Evolutionary conservation across 2,888 invertebrate genomes (phyloP).

Genomic region (Chironomus tentans): DNA sequence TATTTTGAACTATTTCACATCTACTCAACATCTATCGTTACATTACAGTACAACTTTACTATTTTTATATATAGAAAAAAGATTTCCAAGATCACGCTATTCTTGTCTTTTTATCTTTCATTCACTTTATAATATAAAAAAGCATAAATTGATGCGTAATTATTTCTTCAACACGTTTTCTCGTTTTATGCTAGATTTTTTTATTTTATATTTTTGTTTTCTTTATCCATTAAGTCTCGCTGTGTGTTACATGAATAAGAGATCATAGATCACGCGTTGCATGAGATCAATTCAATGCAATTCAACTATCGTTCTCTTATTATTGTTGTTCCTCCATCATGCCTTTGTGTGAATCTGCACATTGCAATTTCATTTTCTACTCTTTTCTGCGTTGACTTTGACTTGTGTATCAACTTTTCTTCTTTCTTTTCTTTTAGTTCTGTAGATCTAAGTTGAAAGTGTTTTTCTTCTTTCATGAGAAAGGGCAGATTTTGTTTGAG

Average conservation of each 20-base stretch:
- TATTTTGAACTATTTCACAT: conserved; percentile 3
- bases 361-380: not conserved
- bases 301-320: not conserved
- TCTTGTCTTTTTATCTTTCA: conserved; percentile 19
- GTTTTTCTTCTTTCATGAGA: too few relatives aligned
- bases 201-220: too few relatives aligned
- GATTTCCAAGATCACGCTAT: conserved; percentile 18
- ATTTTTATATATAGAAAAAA: not conserved
- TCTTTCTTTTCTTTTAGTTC: too few relatives aligned
- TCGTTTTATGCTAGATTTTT: conserved; percentile 16
- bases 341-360: not conserved
- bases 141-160: conserved; percentile 26
- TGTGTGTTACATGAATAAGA: conserved; percentile 14
- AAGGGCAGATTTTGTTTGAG: too few relatives aligned
- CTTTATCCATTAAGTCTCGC: conserved; percentile 12
- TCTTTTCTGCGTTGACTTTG: not conserved
- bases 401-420: not conserved
- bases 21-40: not conserved
- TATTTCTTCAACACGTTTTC: conserved; percentile 26
- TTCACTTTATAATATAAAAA: not conserved
- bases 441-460: too few relatives aligned
- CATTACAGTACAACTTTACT: not conserved
- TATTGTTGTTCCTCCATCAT: not conserved
- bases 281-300: not conserved
- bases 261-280: conserved; percentile 23